Evolutionary conservation across 2,888 invertebrate genomes (phyloP).

Genomic region (Trachelus troglodyta): DNA sequence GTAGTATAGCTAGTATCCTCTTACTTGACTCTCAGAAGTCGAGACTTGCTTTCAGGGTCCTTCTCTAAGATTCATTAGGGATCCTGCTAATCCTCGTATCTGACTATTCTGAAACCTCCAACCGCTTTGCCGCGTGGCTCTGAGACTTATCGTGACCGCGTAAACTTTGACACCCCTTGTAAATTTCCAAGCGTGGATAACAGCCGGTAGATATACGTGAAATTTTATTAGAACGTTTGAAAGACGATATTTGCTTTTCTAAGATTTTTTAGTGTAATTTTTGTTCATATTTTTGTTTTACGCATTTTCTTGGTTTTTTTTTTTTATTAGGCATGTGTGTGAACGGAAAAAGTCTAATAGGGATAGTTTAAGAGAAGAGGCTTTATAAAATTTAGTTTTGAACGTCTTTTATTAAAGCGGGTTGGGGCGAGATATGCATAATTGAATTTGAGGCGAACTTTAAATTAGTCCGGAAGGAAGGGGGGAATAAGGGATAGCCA

Average conservation of each 20-base stretch:
- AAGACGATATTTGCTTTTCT: not conserved
- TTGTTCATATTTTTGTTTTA: not conserved
- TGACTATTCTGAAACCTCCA: slow-evolving; percentile 10
- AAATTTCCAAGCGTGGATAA: not conserved
- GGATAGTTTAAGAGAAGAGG: not conserved
- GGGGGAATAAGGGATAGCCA: not conserved
- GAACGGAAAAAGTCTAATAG: not conserved
- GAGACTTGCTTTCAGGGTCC: slow-evolving; percentile 41
- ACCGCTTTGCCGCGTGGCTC: slow-evolving; percentile 13
- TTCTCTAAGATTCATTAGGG: slow-evolving; percentile 57
- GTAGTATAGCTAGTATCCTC: not conserved
- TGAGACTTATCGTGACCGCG: slow-evolving; percentile 57
- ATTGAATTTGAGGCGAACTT: slow-evolving; percentile 4
- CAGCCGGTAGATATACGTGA: not conserved
- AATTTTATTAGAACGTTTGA: not conserved
- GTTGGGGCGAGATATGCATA: not conserved
- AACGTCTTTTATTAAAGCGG: not conserved
- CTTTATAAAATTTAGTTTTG: not conserved
- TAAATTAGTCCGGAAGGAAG: not conserved
- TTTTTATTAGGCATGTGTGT: not conserved
- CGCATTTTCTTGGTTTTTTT: not conserved
- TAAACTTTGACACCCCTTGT: slow-evolving; percentile 42
- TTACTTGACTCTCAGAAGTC: slow-evolving; percentile 38
- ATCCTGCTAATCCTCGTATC: slow-evolving; percentile 52
- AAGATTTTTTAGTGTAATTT: not conserved